These are phyloP conservation scores for Mus caroli DNA, from an alignment of 2,797 vertebrate species.

Conservation along the genomic window DNA sequence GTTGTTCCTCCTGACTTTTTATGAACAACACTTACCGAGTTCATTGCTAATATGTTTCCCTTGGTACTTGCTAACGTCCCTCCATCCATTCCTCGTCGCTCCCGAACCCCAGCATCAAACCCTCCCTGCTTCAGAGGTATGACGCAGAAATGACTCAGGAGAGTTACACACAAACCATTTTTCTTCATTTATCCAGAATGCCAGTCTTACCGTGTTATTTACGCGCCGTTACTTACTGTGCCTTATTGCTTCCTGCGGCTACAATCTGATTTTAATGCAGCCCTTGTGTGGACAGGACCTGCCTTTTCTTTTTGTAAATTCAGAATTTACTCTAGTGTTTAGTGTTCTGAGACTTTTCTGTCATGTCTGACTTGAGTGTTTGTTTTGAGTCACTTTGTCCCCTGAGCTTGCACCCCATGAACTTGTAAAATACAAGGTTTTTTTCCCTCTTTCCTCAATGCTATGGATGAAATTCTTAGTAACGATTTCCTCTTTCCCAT, in stretches of 20 bases:
- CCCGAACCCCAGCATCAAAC: background rate
- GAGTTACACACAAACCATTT: background rate
- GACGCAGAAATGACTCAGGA: background rate
- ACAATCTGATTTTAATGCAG: background rate
- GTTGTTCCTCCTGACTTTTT: background rate
- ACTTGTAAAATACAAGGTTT: slow-evolving; percentile 42
- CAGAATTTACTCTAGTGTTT: background rate
- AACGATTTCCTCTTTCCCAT: background rate
- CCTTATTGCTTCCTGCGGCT: background rate
- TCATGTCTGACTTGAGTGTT: background rate
- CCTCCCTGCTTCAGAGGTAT: background rate
- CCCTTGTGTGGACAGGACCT: background rate
- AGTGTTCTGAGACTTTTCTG: slow-evolving; percentile 32
- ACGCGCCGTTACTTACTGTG: background rate
- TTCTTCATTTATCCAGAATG: background rate
- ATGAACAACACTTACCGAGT: background rate
- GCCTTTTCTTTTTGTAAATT: slow-evolving; percentile 21
- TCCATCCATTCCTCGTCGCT: background rate
- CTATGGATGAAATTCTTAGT: slow-evolving; percentile 14
- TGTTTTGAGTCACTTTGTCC: slow-evolving; percentile 39
- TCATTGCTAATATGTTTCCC: background rate
- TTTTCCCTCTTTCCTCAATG: slow-evolving; percentile 5
- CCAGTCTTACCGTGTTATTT: slow-evolving; percentile 25
- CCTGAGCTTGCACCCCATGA: background rate
- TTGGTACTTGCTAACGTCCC: background rate